Percentiles rank a stretch among this genome's conserved stretches.
Evolutionary conservation across 2,797 vertebrate species (phyloP).

Genomic region (Myripristis murdjan): DNA sequence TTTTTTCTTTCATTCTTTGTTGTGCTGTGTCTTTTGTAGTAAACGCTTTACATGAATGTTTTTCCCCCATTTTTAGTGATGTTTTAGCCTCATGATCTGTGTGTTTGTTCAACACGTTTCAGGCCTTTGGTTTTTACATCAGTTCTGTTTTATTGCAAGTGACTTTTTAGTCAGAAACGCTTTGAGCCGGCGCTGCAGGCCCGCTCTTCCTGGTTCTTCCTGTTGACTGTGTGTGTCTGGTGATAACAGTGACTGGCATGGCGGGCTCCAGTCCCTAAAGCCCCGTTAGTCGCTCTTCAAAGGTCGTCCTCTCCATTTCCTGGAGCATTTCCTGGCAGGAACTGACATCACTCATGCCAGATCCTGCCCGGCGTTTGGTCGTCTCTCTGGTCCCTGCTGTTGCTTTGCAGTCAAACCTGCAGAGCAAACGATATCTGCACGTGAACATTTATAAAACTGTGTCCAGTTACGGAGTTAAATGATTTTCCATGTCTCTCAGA

Average conservation of each 20-base stretch:
- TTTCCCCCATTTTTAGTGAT: not conserved
- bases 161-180: conserved; percentile 1
- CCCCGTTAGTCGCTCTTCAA: conserved; percentile 8
- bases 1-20: conserved; percentile 40
- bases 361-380: conserved; percentile 31
- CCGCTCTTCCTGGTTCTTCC: conserved; percentile 25
- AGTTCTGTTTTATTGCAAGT: conserved; percentile 17
- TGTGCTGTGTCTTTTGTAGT: not conserved
- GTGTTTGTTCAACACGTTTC: not conserved
- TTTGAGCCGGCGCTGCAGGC: not conserved
- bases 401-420: conserved; percentile 2
- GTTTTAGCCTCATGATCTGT: not conserved
- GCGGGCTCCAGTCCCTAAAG: conserved; percentile 25
- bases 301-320: conserved; percentile 25
- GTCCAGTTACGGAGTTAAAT: no score
- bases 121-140: conserved; percentile 1
- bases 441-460: no score
- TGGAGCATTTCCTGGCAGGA: conserved; percentile 54
- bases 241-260: conserved; percentile 25
- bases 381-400: not conserved
- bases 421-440: not conserved
- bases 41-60: not conserved
- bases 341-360: conserved; percentile 36
- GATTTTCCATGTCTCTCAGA: no score
- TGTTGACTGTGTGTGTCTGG: conserved; percentile 20